These are phyloP conservation scores for Harlomillsia oculata DNA, from an alignment of 1,140 invertebrate genomes.

Conservation along the genomic window DNA sequence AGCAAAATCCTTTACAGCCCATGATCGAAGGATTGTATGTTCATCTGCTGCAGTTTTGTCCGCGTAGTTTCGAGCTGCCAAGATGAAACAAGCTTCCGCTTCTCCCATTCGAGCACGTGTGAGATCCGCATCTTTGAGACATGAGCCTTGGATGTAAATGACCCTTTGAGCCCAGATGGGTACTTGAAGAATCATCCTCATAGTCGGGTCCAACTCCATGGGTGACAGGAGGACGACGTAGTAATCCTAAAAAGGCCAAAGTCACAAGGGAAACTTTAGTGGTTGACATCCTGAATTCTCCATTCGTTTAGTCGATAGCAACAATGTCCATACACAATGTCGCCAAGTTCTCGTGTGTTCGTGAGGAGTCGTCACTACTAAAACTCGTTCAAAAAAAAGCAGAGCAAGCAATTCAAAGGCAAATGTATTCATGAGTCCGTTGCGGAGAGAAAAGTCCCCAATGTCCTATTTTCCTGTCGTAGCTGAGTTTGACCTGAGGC, in stretches of 20 bases:
- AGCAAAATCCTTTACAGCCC: constrained; percentile 97
- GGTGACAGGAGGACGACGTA: constrained; percentile 92
- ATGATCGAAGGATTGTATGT: constrained; percentile 54
- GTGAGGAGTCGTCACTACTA: no score
- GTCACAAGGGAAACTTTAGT: constrained; percentile 14
- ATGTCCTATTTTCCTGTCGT: no score
- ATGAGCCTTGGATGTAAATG: constrained; percentile 94
- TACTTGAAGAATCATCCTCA: constrained; percentile 95
- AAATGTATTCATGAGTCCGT: no score
- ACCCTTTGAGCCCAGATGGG: constrained; percentile 96
- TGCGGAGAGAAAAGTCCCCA: no score
- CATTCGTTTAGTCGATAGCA: no score
- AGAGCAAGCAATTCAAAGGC: no score
- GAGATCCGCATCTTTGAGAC: constrained; percentile 86
- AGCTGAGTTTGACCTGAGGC: no score
- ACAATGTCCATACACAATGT: no score
- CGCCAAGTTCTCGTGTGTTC: no score
- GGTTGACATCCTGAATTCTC: no score
- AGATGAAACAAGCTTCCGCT: constrained; percentile 89
- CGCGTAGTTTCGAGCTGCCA: constrained; percentile 89
- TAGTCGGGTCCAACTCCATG: constrained; percentile 93
- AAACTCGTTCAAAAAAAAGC: no score
- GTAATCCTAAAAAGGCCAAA: no score
- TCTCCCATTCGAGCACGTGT: constrained; percentile 90
- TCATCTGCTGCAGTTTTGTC: constrained; percentile 86